These are phyloP conservation scores for Sebastes alutus DNA, from an alignment of 2,797 vertebrate species.

Conservation along the genomic window DNA sequence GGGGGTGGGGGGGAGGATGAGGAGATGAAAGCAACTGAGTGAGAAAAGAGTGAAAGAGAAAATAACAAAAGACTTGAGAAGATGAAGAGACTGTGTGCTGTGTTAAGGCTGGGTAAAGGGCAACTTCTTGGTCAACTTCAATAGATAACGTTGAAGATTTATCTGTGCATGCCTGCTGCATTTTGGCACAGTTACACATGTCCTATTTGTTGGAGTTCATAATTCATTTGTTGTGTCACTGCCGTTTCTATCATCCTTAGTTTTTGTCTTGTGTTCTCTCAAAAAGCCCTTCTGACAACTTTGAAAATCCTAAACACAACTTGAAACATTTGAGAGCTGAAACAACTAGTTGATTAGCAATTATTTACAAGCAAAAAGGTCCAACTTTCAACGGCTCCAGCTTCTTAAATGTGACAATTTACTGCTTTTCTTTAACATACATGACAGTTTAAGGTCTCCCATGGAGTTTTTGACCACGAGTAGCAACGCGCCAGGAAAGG, in stretches of 20 bases:
- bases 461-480: not conserved
- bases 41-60: conserved; percentile 13
- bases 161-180: not conserved
- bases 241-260: conserved; percentile 2
- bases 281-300: not conserved
- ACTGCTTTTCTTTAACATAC: not conserved
- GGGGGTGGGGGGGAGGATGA: not conserved
- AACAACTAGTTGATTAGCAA: not conserved
- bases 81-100: conserved; percentile 1
- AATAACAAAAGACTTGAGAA: conserved; percentile 3
- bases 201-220: conserved; percentile 4
- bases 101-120: not conserved
- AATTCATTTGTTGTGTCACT: not conserved
- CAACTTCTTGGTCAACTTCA: not conserved
- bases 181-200: not conserved
- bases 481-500: not conserved
- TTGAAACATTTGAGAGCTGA: not conserved
- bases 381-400: not conserved
- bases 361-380: not conserved
- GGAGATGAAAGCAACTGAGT: conserved; percentile 28
- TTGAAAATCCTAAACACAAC: not conserved
- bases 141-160: not conserved
- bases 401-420: not conserved
- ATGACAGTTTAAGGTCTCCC: not conserved
- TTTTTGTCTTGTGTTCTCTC: not conserved